Conservation (phyloP, 2,797 vertebrate species). For the Phataginus tetradactyla region DNA sequence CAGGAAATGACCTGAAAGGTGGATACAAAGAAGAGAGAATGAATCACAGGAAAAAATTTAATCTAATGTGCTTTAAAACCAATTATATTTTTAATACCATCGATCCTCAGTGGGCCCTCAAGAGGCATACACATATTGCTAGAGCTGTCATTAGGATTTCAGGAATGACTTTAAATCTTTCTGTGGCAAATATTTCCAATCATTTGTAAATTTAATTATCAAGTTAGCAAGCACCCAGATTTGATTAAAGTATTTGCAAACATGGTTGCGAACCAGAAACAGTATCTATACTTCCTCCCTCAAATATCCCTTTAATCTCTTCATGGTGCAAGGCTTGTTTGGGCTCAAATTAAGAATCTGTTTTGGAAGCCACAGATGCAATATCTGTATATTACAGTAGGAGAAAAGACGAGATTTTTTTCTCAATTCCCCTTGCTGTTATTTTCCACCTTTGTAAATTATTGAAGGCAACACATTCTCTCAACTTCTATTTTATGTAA, state of each 20-base stretch:
- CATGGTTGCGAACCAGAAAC: constrained; percentile 69
- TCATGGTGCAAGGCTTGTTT: constrained; percentile 8
- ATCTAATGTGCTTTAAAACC: constrained; percentile 83
- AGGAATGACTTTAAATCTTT: constrained; percentile 83
- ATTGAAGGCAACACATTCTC: constrained; percentile 71
- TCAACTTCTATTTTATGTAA: constrained; percentile 78
- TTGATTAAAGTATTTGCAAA: constrained; percentile 77
- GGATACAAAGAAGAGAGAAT: constrained; percentile 77
- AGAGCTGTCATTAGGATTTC: constrained; percentile 77
- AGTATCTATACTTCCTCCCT: constrained; percentile 16
- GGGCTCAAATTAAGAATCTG: constrained; percentile 69
- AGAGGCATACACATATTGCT: constrained; percentile 74
- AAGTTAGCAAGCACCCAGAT: constrained; percentile 63
- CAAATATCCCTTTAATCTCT: constrained; percentile 65
- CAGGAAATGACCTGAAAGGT: constrained; percentile 74
- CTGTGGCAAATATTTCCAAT: constrained; percentile 83
- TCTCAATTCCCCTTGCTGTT: constrained; percentile 73
- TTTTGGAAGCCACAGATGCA: constrained; percentile 68
- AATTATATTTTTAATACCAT: constrained; percentile 84
- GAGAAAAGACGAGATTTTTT: constrained; percentile 62
- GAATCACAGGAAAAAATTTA: constrained; percentile 80
- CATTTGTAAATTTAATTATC: constrained; percentile 85
- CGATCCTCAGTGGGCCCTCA: constrained; percentile 75
- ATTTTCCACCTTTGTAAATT: constrained; percentile 73
- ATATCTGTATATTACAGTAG: constrained; percentile 66